Conservation (phyloP, 2,797 vertebrate genomes). For the Delichon dasypus region DNA sequence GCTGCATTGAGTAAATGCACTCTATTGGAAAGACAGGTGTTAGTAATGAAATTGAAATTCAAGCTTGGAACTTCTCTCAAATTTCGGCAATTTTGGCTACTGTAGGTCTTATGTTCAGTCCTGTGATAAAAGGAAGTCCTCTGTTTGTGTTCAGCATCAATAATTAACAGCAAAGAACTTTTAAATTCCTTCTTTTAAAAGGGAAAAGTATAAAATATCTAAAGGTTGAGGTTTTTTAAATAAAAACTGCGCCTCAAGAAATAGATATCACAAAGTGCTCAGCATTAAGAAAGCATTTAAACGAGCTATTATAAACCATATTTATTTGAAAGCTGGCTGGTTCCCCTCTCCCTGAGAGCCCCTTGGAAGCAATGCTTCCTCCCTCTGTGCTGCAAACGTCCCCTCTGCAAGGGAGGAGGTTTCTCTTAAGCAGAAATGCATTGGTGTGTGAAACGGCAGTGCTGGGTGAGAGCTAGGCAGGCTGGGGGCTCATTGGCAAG, state of each 20-base stretch:
- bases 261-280: not conserved
- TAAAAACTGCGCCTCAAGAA: not conserved
- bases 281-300: not conserved
- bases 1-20: not conserved
- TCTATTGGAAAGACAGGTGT: not conserved
- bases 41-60: not conserved
- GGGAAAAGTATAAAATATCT: not conserved
- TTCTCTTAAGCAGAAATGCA: not conserved
- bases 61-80: not conserved
- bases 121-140: not conserved
- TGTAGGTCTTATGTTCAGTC: not conserved
- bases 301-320: not conserved
- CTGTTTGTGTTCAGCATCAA: not conserved
- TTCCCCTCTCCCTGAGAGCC: not conserved
- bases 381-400: not conserved
- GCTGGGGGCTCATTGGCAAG: not conserved
- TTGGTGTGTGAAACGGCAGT: accelerated
- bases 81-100: not conserved
- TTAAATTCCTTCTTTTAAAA: not conserved
- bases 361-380: not conserved
- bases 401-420: not conserved
- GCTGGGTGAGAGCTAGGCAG: not conserved
- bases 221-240: accelerated
- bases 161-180: not conserved
- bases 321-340: not conserved